Conservation (phyloP, 2,888 invertebrate genomes). For the Aplocera efformata region DNA sequence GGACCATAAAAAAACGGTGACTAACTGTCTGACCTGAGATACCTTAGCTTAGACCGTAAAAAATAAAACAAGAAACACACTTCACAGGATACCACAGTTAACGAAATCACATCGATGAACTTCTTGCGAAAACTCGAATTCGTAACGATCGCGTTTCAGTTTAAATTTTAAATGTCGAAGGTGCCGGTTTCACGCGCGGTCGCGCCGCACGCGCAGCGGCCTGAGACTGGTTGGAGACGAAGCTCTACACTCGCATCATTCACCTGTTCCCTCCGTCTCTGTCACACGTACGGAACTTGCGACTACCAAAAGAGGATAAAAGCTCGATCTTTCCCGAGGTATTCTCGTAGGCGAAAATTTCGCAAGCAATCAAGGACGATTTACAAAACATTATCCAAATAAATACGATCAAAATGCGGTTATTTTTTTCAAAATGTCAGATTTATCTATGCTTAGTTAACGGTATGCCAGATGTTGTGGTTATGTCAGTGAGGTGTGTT, state of each 20-base stretch:
- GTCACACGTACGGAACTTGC: constrained; percentile 41
- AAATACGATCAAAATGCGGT: constrained; percentile 40
- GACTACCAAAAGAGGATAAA: constrained; percentile 44
- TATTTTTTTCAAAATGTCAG: constrained; percentile 54
- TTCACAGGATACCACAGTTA: constrained; percentile 46
- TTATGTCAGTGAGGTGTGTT: not conserved
- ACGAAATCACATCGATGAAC: constrained; percentile 58
- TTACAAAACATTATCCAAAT: constrained; percentile 55
- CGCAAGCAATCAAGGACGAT: constrained; percentile 68
- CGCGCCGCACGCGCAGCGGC: constrained; percentile 67
- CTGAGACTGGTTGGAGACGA: constrained; percentile 73
- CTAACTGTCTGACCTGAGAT: constrained; percentile 31
- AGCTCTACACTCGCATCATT: constrained; percentile 47
- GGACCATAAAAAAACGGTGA: constrained; percentile 41
- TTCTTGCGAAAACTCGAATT: constrained; percentile 52
- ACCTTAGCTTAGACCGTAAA: constrained; percentile 27
- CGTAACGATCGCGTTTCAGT: constrained; percentile 51
- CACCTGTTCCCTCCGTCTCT: constrained; percentile 47
- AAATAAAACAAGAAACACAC: constrained; percentile 35
- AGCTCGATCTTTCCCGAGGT: constrained; percentile 43
- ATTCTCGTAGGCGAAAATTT: constrained; percentile 53
- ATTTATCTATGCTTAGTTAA: constrained; percentile 33
- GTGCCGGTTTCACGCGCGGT: constrained; percentile 45
- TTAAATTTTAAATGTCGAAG: constrained; percentile 46
- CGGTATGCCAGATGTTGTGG: constrained; percentile 13